Evolutionary conservation across 2,113 vertebrate species (phyloP).

Genomic region (Suricata suricatta): DNA sequence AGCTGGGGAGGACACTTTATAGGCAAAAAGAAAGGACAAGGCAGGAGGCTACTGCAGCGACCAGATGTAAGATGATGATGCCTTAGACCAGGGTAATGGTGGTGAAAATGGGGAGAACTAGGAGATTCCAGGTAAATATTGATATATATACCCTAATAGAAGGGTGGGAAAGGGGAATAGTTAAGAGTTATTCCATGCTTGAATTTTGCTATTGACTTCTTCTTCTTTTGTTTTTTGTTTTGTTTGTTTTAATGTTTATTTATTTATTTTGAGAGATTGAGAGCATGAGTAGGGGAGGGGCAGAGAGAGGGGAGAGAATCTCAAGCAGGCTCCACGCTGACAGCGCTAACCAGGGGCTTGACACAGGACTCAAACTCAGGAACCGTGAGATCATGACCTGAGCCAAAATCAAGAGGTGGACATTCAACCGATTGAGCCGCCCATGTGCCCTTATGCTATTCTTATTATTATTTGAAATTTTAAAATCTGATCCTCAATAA

Average conservation of each 20-base stretch:
- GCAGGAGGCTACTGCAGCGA: not conserved
- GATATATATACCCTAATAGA: not conserved
- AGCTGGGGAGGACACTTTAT: not conserved
- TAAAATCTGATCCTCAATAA: not conserved
- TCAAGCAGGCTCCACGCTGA: too few species aligned
- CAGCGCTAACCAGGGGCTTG: too few species aligned
- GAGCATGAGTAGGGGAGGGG: too few species aligned
- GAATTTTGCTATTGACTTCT: not conserved
- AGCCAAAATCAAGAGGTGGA: too few species aligned
- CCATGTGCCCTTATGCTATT: not conserved
- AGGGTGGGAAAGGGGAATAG: not conserved
- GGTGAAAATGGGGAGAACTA: not conserved
- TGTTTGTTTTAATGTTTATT: too few species aligned
- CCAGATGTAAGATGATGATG: not conserved
- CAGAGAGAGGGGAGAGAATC: too few species aligned
- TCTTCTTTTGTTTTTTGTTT: too few species aligned
- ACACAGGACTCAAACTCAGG: too few species aligned
- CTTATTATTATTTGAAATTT: not conserved
- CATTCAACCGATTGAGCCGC: too few species aligned
- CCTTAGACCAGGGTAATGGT: not conserved
- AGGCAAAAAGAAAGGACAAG: not conserved
- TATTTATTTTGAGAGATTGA: too few species aligned
- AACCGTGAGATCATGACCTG: too few species aligned
- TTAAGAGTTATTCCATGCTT: not conserved
- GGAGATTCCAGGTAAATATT: not conserved